Evolutionary conservation across 2,797 vertebrate genomes (phyloP).

Genomic region (Lates japonicus): DNA sequence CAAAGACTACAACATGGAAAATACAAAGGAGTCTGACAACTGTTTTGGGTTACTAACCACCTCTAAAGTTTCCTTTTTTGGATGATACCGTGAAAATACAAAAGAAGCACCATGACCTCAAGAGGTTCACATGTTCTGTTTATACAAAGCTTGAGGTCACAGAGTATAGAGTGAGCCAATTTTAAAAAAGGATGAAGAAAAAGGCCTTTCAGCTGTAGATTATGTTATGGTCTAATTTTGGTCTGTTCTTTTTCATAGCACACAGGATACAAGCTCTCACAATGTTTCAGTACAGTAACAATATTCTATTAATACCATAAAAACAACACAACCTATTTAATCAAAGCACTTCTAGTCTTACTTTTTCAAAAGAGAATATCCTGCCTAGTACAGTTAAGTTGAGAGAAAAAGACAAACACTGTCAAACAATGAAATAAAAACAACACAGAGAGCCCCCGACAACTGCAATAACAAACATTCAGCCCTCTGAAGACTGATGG

Average conservation of each 20-base stretch:
- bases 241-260: conserved; percentile 25
- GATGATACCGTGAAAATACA: not conserved
- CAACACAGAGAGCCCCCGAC: conserved; percentile 54
- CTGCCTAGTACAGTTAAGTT: conserved; percentile 63
- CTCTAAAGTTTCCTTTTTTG: not conserved
- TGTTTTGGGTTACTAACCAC: not conserved
- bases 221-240: conserved; percentile 49
- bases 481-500: conserved; percentile 76
- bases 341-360: conserved; percentile 67
- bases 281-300: conserved; percentile 64
- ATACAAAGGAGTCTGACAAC: not conserved
- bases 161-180: not conserved
- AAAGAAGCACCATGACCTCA: not conserved
- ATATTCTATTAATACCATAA: conserved; percentile 72
- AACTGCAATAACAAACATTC: conserved; percentile 73
- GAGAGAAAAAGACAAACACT: conserved; percentile 65
- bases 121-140: conserved; percentile 6
- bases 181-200: not conserved
- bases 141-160: conserved; percentile 15
- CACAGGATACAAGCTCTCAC: conserved; percentile 40
- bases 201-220: conserved; percentile 22
- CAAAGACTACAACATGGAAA: not conserved
- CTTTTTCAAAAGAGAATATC: conserved; percentile 73
- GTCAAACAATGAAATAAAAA: conserved; percentile 81
- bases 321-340: conserved; percentile 66